phyloP scores from a whole-genome alignment of 2,888 invertebrate species.

The Drosophila mimetica region DNA sequence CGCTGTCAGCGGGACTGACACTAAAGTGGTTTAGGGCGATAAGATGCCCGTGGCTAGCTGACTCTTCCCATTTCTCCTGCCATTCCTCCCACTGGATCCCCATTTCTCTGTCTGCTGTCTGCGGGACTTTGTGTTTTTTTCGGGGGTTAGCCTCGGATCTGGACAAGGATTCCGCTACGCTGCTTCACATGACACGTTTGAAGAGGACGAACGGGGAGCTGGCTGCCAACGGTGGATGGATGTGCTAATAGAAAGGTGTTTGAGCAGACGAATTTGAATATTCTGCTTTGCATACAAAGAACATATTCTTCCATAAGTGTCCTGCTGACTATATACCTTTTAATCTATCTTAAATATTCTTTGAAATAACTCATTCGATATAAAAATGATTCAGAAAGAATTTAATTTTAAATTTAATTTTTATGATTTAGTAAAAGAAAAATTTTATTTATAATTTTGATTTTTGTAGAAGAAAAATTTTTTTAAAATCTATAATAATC shows the following conservation, averaged over 20 bases:
- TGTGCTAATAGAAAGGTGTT: slow-evolving; percentile 1
- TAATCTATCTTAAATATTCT: neutral
- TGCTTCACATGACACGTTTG: slow-evolving; percentile 44
- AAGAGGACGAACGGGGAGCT: slow-evolving; percentile 6
- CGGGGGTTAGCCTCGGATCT: slow-evolving; percentile 3
- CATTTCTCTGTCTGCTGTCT: slow-evolving; percentile 10
- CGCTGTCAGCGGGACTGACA: slow-evolving; percentile 83
- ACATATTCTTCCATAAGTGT: neutral
- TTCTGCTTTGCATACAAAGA: neutral
- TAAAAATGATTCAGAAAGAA: neutral
- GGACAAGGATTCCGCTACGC: slow-evolving; percentile 23
- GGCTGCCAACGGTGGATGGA: neutral
- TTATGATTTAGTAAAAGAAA: too few relatives aligned
- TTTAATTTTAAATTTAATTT: too few relatives aligned
- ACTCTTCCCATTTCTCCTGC: slow-evolving; percentile 1
- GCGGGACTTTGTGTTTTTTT: slow-evolving; percentile 2
- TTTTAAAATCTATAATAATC: too few relatives aligned
- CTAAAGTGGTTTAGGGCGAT: slow-evolving; percentile 83
- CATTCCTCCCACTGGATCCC: neutral
- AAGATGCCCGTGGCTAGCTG: slow-evolving; percentile 67
- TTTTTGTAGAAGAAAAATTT: too few relatives aligned
- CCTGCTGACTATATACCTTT: neutral
- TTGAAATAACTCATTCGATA: neutral
- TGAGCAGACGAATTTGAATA: slow-evolving; percentile 1
- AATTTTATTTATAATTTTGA: too few relatives aligned